Percentiles rank a stretch among this genome's conserved stretches.
Evolutionary conservation across 1,140 invertebrate species (phyloP).

Genomic region (Centruroides vittatus): DNA sequence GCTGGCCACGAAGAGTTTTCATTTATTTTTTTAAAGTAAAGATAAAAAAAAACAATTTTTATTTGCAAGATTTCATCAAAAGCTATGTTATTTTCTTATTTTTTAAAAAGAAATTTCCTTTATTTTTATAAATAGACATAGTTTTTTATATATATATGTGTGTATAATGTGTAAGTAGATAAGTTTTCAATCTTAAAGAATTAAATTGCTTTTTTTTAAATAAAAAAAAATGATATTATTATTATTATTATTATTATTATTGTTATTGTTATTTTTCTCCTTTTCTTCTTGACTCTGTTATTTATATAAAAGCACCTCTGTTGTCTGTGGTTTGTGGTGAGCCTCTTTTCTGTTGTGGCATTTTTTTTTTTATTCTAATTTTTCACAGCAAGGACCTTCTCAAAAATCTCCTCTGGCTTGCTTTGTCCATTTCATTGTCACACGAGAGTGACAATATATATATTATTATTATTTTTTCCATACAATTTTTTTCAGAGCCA

Average conservation of each 20-base stretch:
- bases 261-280: no score
- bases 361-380: background rate
- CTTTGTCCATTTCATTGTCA: constrained; percentile 12
- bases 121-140: background rate
- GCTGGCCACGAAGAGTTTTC: no score
- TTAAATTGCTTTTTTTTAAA: no score
- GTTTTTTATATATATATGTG: background rate
- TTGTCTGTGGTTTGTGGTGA: background rate
- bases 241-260: no score
- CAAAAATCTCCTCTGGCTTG: constrained; percentile 43
- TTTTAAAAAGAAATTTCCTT: no score
- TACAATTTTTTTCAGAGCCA: background rate
- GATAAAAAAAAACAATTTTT: background rate
- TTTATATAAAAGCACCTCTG: constrained; percentile 6
- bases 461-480: no score
- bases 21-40: background rate
- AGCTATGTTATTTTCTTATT: no score
- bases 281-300: constrained; percentile 1
- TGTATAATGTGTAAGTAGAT: background rate
- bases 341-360: background rate
- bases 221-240: no score
- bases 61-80: no score
- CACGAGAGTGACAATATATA: background rate
- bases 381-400: constrained; percentile 45
- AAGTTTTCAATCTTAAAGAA: no score